These are phyloP conservation scores for Uloborus plumipes DNA, from an alignment of 2,888 invertebrate species.

Conservation along the genomic window DNA sequence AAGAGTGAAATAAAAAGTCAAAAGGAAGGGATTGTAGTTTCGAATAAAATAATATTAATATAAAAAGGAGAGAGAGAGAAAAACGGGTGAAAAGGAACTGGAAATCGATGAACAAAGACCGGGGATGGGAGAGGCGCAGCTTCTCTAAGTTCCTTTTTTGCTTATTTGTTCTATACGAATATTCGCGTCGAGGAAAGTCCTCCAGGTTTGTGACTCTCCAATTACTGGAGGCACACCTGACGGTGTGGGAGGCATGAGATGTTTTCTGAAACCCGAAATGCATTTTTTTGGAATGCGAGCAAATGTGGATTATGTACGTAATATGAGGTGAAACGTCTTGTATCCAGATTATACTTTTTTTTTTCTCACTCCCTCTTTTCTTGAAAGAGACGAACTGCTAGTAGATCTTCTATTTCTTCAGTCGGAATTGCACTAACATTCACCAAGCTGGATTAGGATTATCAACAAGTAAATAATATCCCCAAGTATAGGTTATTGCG, in stretches of 20 bases:
- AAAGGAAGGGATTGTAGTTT: constrained; percentile 22
- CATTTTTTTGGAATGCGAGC: neutral
- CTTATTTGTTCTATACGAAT: constrained; percentile 33
- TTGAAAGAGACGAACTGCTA: no score
- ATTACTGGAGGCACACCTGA: constrained; percentile 39
- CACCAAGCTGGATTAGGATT: no score
- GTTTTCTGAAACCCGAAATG: no score
- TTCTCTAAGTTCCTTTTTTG: neutral
- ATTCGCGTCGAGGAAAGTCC: constrained; percentile 20
- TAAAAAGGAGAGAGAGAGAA: constrained; percentile 3
- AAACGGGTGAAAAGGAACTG: constrained; percentile 11
- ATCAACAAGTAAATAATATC: no score
- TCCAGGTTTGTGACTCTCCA: constrained; percentile 42
- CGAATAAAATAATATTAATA: constrained; percentile 36
- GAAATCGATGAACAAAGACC: constrained; percentile 42
- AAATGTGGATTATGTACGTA: neutral
- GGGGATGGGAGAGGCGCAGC: neutral
- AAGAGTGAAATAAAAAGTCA: constrained; percentile 4
- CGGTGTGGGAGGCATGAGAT: constrained; percentile 5
- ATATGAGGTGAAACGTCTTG: neutral
- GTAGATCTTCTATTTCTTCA: no score
- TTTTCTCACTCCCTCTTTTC: no score
- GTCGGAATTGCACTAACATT: no score
- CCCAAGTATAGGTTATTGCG: no score
- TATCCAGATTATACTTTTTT: no score